Evolutionary conservation across 2,113 vertebrate species (phyloP).

Genomic region (Ctenomys sociabilis): DNA sequence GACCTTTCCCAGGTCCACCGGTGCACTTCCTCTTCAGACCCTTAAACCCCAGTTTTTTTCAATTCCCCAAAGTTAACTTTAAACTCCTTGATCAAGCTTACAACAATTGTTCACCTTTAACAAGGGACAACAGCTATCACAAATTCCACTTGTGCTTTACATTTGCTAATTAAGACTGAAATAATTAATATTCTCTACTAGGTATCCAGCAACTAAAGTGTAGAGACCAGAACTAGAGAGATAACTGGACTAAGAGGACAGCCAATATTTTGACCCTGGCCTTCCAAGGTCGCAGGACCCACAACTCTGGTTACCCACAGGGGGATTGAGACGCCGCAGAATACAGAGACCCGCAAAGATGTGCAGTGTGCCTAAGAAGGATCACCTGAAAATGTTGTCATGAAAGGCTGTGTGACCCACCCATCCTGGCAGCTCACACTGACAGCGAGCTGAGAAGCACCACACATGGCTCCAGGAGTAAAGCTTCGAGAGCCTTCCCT

Average conservation of each 20-base stretch:
- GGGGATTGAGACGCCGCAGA: neutral
- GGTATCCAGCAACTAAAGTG: neutral
- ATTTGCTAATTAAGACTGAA: neutral
- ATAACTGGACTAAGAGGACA: neutral
- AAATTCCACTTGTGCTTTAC: neutral
- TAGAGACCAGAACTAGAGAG: neutral
- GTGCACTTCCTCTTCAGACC: neutral
- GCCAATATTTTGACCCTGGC: neutral
- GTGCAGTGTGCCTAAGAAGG: neutral
- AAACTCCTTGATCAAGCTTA: neutral
- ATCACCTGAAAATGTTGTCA: neutral
- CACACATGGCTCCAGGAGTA: neutral
- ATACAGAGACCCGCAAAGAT: neutral
- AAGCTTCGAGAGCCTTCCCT: neutral
- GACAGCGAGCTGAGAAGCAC: neutral
- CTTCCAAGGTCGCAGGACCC: neutral
- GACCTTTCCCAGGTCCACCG: neutral
- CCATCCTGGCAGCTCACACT: neutral
- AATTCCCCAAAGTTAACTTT: neutral
- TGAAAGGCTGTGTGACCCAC: neutral
- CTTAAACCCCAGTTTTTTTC: neutral
- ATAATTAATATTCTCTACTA: neutral
- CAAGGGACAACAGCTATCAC: neutral
- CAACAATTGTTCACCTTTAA: neutral
- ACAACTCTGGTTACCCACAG: neutral